A percentile compares a stretch with the other conserved stretches of the same genome.
phyloP scores from a whole-genome alignment of 2,888 invertebrate species.

The Allophyes oxyacanthae region DNA sequence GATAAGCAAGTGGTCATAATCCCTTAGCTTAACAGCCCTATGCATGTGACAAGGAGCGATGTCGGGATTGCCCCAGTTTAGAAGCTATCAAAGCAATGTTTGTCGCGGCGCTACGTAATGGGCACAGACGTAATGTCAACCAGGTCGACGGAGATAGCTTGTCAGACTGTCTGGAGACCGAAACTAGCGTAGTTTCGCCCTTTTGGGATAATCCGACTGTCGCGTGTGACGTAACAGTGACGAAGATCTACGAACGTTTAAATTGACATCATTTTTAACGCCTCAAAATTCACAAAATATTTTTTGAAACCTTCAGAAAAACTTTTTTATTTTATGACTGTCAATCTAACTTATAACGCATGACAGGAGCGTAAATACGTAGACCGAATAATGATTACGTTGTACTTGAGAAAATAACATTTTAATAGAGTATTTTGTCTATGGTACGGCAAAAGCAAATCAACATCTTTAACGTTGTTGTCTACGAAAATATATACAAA shows the following conservation, averaged over 20 bases:
- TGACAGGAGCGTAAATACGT: conserved; percentile 1
- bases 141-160: conserved; percentile 60
- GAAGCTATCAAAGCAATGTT: conserved; percentile 82
- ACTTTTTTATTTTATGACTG: conserved; percentile 22
- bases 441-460: too few species aligned
- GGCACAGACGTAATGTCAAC: conserved; percentile 68
- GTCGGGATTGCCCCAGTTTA: conserved; percentile 83
- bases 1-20: conserved; percentile 44
- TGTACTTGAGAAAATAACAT: background rate
- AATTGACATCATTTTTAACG: conserved; percentile 30
- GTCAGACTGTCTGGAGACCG: conserved; percentile 72
- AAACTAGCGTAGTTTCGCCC: conserved; percentile 48
- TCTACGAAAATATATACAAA: too few species aligned
- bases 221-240: conserved; percentile 29
- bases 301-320: background rate
- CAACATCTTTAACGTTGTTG: too few species aligned
- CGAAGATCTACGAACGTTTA: conserved; percentile 27
- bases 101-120: conserved; percentile 72
- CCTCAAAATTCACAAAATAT: conserved; percentile 8
- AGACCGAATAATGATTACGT: conserved; percentile 13
- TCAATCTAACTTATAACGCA: conserved; percentile 20
- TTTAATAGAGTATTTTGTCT: too few species aligned
- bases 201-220: conserved; percentile 54
- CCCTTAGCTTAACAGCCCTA: conserved; percentile 60
- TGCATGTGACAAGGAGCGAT: conserved; percentile 77